phyloP scores from a whole-genome alignment of 2,113 vertebrate species.

The Hippolais icterina region DNA sequence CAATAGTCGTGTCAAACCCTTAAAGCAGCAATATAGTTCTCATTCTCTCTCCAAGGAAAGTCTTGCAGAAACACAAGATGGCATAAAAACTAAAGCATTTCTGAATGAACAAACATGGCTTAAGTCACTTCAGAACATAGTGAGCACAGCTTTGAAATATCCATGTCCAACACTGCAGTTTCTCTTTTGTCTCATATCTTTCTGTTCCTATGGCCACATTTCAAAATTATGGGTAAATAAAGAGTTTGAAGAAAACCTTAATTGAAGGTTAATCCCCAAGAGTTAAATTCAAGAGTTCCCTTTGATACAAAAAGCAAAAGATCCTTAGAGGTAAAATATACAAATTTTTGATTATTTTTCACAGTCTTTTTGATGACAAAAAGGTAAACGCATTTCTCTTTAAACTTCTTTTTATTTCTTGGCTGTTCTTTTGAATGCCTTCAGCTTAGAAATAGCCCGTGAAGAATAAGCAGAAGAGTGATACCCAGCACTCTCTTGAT shows the following conservation, averaged over 20 bases:
- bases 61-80: background rate
- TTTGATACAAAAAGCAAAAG: constrained; percentile 15
- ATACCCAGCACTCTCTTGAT: background rate
- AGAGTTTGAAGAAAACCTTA: constrained; percentile 11
- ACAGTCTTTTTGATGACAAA: constrained; percentile 1
- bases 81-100: background rate
- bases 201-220: background rate
- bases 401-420: background rate
- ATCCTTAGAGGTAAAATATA: background rate
- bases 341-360: background rate
- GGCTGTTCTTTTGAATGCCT: background rate
- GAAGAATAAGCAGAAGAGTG: background rate
- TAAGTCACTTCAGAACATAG: background rate
- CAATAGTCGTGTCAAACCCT: background rate
- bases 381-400: background rate
- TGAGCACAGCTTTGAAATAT: background rate
- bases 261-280: background rate
- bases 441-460: background rate
- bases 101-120: background rate
- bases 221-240: constrained; percentile 3
- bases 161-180: background rate
- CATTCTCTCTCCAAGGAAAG: background rate
- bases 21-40: background rate
- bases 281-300: background rate
- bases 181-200: background rate